Conservation (phyloP, 1,140 invertebrate species). For the Watersipora subatra region DNA sequence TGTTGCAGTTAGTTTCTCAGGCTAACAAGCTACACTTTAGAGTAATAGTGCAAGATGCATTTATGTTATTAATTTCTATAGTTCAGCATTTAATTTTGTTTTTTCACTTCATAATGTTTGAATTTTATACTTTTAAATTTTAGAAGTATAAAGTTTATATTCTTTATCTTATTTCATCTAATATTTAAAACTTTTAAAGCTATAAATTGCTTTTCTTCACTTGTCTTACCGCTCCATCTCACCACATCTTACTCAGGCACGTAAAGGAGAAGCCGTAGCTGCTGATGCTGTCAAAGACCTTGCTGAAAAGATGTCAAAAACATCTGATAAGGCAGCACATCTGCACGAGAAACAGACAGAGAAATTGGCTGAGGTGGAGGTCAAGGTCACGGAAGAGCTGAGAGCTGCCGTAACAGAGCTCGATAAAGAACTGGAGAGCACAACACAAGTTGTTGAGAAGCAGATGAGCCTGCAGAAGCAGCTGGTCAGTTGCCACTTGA, state of each 20-base stretch:
- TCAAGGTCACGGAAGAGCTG: slow-evolving; percentile 17
- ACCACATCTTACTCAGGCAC: background rate
- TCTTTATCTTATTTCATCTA: too few species aligned
- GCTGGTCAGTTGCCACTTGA: slow-evolving; percentile 23
- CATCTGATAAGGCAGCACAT: background rate
- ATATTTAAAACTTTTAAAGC: too few species aligned
- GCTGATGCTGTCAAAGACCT: background rate
- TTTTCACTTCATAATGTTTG: too few species aligned
- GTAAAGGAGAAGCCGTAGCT: background rate
- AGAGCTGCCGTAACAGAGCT: slow-evolving; percentile 9
- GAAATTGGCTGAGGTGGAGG: slow-evolving; percentile 20
- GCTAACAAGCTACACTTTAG: too few species aligned
- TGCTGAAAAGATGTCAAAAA: background rate
- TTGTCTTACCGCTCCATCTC: background rate
- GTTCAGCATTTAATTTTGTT: too few species aligned
- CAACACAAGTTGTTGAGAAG: slow-evolving; percentile 15
- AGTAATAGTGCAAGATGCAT: too few species aligned
- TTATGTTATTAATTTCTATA: too few species aligned
- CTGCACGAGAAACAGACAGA: slow-evolving; percentile 22
- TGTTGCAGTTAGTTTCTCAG: too few species aligned
- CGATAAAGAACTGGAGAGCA: slow-evolving; percentile 17
- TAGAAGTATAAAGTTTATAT: too few species aligned
- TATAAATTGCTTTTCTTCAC: too few species aligned
- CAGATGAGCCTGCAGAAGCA: slow-evolving; percentile 26
- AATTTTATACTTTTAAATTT: too few species aligned